Percentiles rank a stretch among this genome's conserved stretches.
phyloP scores from a whole-genome alignment of 2,888 invertebrate species.

The Plebejus argus region DNA sequence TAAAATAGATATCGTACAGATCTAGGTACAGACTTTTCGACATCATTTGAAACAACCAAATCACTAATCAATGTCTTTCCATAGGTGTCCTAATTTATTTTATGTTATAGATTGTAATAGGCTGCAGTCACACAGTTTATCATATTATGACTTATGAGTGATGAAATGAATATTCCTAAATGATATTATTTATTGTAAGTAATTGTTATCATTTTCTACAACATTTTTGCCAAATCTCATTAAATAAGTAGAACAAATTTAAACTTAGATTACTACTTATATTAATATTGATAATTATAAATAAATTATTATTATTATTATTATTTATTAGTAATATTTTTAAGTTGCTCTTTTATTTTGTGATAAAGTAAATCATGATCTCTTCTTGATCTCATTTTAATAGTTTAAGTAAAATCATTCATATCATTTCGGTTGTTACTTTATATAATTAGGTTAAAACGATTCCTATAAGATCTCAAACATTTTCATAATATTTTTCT shows the following conservation, averaged over 20 bases:
- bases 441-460: background rate
- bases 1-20: background rate
- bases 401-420: background rate
- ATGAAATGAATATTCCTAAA: background rate
- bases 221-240: slow-evolving; percentile 24
- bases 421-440: slow-evolving; percentile 17
- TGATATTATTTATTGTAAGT: background rate
- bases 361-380: slow-evolving; percentile 2
- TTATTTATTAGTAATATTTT: background rate
- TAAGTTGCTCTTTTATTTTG: slow-evolving; percentile 20
- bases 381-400: background rate
- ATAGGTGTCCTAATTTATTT: background rate
- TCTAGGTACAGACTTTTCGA: background rate
- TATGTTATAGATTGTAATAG: background rate
- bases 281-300: background rate
- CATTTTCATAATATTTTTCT: background rate
- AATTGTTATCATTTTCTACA: slow-evolving; percentile 3
- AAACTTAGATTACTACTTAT: background rate
- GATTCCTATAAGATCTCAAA: background rate
- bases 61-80: slow-evolving; percentile 11
- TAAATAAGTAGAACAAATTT: background rate
- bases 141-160: slow-evolving; percentile 11
- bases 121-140: slow-evolving; percentile 11
- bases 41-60: background rate
- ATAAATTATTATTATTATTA: background rate